Conservation (phyloP, 2,888 invertebrate species). For the Miltochrista miniata region DNA sequence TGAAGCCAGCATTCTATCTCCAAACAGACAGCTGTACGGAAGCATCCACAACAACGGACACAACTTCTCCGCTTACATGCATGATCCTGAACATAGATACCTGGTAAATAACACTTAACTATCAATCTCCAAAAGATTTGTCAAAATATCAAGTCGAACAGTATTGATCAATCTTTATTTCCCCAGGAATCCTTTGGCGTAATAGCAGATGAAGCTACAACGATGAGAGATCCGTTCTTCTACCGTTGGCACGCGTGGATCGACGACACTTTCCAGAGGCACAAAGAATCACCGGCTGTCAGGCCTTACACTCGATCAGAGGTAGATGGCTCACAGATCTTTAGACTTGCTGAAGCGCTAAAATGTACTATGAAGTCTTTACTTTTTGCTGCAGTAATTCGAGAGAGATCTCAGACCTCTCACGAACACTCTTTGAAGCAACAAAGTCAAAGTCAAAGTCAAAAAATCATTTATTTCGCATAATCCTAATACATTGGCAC, state of each 20-base stretch:
- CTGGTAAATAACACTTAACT: slow-evolving; percentile 73
- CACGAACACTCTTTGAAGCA: no score
- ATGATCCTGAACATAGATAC: slow-evolving; percentile 89
- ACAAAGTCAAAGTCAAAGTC: no score
- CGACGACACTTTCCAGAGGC: slow-evolving; percentile 88
- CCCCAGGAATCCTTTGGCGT: slow-evolving; percentile 89
- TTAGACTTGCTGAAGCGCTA: no score
- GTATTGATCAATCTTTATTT: neutral
- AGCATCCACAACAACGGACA: slow-evolving; percentile 90
- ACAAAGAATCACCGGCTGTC: slow-evolving; percentile 81
- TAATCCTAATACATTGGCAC: no score
- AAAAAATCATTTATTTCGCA: no score
- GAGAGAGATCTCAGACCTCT: no score
- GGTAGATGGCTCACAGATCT: slow-evolving; percentile 36
- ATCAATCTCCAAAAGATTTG: no score
- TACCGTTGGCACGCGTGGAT: slow-evolving; percentile 93
- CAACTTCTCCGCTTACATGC: slow-evolving; percentile 87
- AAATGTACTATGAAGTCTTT: no score
- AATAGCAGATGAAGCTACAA: slow-evolving; percentile 92
- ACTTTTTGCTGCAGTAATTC: no score
- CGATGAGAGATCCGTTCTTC: slow-evolving; percentile 94
- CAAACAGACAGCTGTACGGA: slow-evolving; percentile 86
- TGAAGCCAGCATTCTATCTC: slow-evolving; percentile 86
- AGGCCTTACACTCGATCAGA: slow-evolving; percentile 68
- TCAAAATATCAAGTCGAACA: no score